phyloP scores from a whole-genome alignment of 1,140 invertebrate genomes.

The Drosophila repletoides region DNA sequence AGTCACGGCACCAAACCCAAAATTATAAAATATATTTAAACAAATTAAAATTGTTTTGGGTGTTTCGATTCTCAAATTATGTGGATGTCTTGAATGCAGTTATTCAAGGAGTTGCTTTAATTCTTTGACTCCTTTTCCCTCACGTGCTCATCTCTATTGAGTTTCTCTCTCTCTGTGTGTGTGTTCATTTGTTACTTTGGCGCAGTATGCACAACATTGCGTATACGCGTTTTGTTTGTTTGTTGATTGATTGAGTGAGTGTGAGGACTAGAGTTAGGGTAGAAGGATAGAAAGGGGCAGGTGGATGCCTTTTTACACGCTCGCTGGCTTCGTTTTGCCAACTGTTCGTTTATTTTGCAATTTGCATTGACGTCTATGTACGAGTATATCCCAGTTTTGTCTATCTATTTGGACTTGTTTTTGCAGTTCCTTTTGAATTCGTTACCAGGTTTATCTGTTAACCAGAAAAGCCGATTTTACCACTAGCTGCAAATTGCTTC shows the following conservation, averaged over 20 bases:
- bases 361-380: conserved; percentile 43
- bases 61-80: no score
- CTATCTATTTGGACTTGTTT: not conserved
- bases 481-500: conserved; percentile 22
- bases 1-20: no score
- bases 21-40: no score
- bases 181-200: conserved; percentile 72
- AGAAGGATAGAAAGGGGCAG: not conserved
- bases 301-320: conserved; percentile 56
- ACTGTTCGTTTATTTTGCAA: conserved; percentile 50
- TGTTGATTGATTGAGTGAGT: conserved; percentile 74
- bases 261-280: not conserved
- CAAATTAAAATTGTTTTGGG: no score
- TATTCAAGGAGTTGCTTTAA: no score
- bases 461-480: conserved; percentile 44
- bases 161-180: no score
- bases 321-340: conserved; percentile 48
- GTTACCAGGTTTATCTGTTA: conserved; percentile 48
- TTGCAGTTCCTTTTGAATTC: conserved; percentile 40
- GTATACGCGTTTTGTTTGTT: conserved; percentile 77
- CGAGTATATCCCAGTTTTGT: conserved; percentile 32
- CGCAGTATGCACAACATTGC: conserved; percentile 63
- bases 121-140: no score
- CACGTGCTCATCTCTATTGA: no score
- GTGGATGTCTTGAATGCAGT: no score